A percentile compares a stretch with the other conserved stretches of the same genome.
These are phyloP conservation scores for Heliocidaris tuberculata DNA, from an alignment of 35 echinoderm and acorn worm species.

Conservation along the genomic window DNA sequence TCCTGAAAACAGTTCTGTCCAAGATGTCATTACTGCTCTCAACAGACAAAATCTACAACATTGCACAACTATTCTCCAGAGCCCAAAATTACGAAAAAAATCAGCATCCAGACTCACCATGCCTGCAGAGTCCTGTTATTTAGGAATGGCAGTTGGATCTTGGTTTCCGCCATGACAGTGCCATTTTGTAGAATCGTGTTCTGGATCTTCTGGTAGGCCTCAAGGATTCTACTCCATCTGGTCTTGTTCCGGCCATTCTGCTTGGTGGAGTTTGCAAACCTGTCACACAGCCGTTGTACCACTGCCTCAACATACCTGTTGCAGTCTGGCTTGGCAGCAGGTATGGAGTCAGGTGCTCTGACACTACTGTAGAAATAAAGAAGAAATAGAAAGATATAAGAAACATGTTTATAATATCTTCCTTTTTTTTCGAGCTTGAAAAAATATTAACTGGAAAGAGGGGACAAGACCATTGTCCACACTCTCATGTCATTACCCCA, in stretches of 20 bases:
- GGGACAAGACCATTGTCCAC: no score
- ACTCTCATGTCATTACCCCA: no score
- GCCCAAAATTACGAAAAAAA: no score
- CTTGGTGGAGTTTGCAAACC: slow-evolving; percentile 26
- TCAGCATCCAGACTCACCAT: slow-evolving; percentile 21
- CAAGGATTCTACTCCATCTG: slow-evolving; percentile 42
- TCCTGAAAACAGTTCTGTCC: no score
- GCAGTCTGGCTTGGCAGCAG: slow-evolving; percentile 43
- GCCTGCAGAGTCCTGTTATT: slow-evolving; percentile 43
- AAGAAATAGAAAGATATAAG: neutral
- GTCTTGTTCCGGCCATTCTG: slow-evolving; percentile 22
- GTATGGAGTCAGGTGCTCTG: slow-evolving; percentile 47
- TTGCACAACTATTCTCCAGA: no score
- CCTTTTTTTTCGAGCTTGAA: no score
- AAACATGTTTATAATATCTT: neutral
- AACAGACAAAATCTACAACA: no score
- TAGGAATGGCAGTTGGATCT: slow-evolving; percentile 45
- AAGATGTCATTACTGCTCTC: no score
- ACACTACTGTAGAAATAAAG: slow-evolving; percentile 43
- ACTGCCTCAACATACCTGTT: slow-evolving; percentile 55
- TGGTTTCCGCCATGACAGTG: slow-evolving; percentile 48
- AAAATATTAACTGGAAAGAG: no score
- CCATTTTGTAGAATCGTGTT: no score
- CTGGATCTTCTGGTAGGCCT: no score
- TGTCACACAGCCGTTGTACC: slow-evolving; percentile 29